Percentiles rank a stretch among this genome's conserved stretches.
Evolutionary conservation across 2,888 invertebrate species (phyloP).

Genomic region (Choristoneura rosaceana): DNA sequence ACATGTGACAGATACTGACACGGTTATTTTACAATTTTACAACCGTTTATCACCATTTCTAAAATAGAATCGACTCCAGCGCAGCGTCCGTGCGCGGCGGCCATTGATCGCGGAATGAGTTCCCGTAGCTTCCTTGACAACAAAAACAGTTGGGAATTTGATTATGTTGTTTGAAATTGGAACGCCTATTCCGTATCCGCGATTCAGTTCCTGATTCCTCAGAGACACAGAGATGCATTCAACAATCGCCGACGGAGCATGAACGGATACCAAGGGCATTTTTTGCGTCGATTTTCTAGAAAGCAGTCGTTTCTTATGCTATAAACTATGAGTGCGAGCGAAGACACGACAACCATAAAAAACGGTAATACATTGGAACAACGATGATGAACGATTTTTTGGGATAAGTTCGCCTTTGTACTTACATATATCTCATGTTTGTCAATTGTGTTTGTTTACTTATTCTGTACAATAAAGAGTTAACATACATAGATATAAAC

Average conservation of each 20-base stretch:
- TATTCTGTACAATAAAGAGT: no score
- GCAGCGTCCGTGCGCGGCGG: slow-evolving; percentile 58
- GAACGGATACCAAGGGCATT: slow-evolving; percentile 35
- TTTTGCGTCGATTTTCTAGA: slow-evolving; percentile 27
- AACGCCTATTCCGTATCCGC: slow-evolving; percentile 44
- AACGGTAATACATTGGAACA: neutral
- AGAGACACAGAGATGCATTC: slow-evolving; percentile 35
- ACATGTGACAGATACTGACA: slow-evolving; percentile 2
- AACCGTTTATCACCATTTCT: slow-evolving; percentile 32
- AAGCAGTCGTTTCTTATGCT: slow-evolving; percentile 16
- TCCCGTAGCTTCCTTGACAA: slow-evolving; percentile 50
- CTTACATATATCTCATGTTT: no score
- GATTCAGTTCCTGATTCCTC: slow-evolving; percentile 42
- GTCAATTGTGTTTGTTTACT: no score
- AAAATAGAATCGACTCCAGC: slow-evolving; percentile 45
- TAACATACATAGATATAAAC: no score
- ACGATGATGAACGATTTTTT: neutral
- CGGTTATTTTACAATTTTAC: neutral
- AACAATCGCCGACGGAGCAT: slow-evolving; percentile 32
- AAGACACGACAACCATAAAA: neutral
- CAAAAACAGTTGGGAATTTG: slow-evolving; percentile 40
- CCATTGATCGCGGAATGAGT: slow-evolving; percentile 47
- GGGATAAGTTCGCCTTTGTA: no score
- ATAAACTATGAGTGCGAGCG: neutral
- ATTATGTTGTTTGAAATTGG: slow-evolving; percentile 33